A percentile compares a stretch with the other conserved stretches of the same genome.
These are phyloP conservation scores for Oxyruncus cristatus DNA, from an alignment of 2,113 vertebrate genomes.

Conservation along the genomic window DNA sequence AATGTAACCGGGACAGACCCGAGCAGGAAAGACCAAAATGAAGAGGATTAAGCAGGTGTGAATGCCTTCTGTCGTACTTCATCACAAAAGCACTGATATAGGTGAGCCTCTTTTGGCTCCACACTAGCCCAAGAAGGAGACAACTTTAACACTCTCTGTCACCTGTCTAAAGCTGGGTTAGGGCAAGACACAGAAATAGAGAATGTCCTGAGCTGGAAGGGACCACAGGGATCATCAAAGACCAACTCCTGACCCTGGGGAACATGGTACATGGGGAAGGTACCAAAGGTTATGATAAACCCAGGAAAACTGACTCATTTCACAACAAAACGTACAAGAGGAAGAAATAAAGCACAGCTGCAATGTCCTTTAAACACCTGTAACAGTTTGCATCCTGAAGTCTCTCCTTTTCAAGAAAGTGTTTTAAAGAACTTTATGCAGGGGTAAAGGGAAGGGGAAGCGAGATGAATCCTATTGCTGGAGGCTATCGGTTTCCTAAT, in stretches of 20 bases:
- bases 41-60: background rate
- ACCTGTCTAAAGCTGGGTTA: background rate
- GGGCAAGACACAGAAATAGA: background rate
- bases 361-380: background rate
- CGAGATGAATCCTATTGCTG: background rate
- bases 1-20: background rate
- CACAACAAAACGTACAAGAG: background rate
- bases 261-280: background rate
- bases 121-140: background rate
- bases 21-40: background rate
- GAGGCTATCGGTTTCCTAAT: background rate
- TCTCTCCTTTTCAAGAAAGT: background rate
- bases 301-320: background rate
- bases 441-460: too few species aligned
- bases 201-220: background rate
- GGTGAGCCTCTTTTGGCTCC: background rate
- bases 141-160: background rate
- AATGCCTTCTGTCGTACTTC: background rate
- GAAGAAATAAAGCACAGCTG: background rate
- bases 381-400: background rate
- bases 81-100: background rate
- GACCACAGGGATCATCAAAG: background rate
- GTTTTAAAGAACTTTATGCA: background rate
- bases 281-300: background rate
- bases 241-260: background rate